A percentile compares a stretch with the other conserved stretches of the same genome.
Evolutionary conservation across 2,888 invertebrate species (phyloP).

Genomic region (Noctua pronuba): DNA sequence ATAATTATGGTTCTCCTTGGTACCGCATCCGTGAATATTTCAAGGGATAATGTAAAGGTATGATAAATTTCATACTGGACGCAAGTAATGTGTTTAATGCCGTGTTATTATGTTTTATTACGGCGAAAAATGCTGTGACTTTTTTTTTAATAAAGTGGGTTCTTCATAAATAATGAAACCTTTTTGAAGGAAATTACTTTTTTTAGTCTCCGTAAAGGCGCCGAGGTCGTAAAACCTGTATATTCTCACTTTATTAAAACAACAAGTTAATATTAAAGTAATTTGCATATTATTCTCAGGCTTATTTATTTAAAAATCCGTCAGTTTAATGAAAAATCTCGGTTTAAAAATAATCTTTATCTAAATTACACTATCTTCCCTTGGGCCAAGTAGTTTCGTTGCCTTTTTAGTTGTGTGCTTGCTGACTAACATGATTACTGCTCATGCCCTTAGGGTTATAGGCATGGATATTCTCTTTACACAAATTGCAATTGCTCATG

Average conservation of each 20-base stretch:
- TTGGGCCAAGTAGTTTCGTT: constrained; percentile 41
- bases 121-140: constrained; percentile 20
- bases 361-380: constrained; percentile 51
- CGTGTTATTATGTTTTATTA: constrained; percentile 38
- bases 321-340: constrained; percentile 35
- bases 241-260: constrained; percentile 54
- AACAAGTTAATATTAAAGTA: constrained; percentile 42
- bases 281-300: constrained; percentile 35
- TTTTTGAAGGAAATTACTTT: constrained; percentile 37
- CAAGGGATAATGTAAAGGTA: constrained; percentile 35
- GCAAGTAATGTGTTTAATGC: constrained; percentile 30
- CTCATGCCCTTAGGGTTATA: constrained; percentile 58
- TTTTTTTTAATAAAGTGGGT: constrained; percentile 43
- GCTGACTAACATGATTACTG: constrained; percentile 60
- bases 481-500: constrained; percentile 65
- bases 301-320: constrained; percentile 36
- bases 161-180: constrained; percentile 39
- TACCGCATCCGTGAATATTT: constrained; percentile 37
- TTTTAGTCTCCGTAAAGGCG: constrained; percentile 26
- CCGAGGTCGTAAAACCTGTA: constrained; percentile 26
- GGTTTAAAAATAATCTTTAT: constrained; percentile 43
- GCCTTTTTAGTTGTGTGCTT: constrained; percentile 62
- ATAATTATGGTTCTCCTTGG: constrained; percentile 41
- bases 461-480: constrained; percentile 61
- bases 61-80: constrained; percentile 29